Conservation (phyloP, 2,797 vertebrate genomes). For the Melanotaenia maccullochi region DNA sequence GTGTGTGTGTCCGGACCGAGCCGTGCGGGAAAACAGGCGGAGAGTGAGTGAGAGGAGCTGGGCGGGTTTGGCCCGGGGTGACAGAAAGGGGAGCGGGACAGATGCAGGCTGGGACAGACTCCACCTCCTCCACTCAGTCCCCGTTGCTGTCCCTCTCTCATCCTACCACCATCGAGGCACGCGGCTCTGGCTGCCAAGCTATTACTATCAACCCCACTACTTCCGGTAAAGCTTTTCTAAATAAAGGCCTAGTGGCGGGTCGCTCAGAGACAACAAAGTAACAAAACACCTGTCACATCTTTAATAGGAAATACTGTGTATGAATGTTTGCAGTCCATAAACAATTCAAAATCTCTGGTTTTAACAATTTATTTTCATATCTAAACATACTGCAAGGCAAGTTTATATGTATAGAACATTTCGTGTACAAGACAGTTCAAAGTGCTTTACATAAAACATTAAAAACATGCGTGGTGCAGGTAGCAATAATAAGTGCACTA, state of each 20-base stretch:
- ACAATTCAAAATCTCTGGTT: background rate
- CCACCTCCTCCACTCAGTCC: conserved; percentile 68
- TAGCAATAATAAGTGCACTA: no score
- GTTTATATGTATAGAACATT: no score
- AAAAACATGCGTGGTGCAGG: no score
- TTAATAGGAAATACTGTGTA: background rate
- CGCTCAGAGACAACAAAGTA: background rate
- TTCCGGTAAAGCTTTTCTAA: conserved; percentile 48
- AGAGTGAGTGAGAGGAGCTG: conserved; percentile 78
- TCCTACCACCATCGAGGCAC: conserved; percentile 43
- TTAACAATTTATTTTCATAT: background rate
- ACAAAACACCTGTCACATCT: background rate
- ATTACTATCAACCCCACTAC: rapidly evolving
- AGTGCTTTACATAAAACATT: no score
- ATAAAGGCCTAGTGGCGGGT: conserved; percentile 14
- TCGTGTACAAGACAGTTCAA: no score
- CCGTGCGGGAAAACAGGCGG: conserved; percentile 77
- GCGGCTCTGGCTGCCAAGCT: conserved; percentile 10
- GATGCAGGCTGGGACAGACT: conserved; percentile 82
- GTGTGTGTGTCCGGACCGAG: conserved; percentile 78
- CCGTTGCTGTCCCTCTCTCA: conserved; percentile 46
- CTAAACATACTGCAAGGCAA: background rate
- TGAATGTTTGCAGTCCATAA: background rate
- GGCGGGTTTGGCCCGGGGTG: conserved; percentile 81
- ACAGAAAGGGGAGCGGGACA: conserved; percentile 82